Conservation (phyloP, 2,888 invertebrate species). For the Dasysyrphus tricinctus region DNA sequence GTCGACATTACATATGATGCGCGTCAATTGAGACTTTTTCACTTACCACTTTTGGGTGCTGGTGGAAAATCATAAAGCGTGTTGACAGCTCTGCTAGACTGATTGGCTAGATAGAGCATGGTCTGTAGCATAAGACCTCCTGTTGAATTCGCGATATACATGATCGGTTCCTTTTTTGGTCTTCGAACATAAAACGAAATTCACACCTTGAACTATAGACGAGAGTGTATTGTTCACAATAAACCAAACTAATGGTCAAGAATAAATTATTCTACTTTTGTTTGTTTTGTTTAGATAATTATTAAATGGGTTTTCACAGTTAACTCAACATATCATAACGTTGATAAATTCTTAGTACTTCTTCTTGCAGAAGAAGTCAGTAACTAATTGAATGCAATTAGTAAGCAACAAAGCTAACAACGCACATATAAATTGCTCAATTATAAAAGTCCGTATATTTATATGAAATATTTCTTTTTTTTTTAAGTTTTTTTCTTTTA, state of each 20-base stretch:
- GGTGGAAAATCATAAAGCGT: slow-evolving; percentile 82
- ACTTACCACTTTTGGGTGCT: slow-evolving; percentile 82
- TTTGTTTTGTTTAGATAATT: background rate
- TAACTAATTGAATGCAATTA: slow-evolving; percentile 60
- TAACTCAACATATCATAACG: slow-evolving; percentile 12
- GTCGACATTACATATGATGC: background rate
- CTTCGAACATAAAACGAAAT: slow-evolving; percentile 11
- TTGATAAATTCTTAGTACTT: slow-evolving; percentile 8
- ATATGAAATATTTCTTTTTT: background rate
- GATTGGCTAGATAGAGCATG: slow-evolving; percentile 83
- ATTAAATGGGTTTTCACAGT: slow-evolving; percentile 34
- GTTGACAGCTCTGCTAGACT: slow-evolving; percentile 81
- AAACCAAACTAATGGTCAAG: background rate
- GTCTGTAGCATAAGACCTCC: slow-evolving; percentile 83
- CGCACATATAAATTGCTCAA: slow-evolving; percentile 61
- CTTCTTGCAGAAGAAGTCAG: background rate
- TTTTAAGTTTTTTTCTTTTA: slow-evolving; percentile 17
- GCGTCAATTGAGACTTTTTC: background rate
- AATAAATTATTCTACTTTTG: background rate
- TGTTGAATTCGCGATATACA: slow-evolving; percentile 82
- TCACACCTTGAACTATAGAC: slow-evolving; percentile 15
- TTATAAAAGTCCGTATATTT: slow-evolving; percentile 41
- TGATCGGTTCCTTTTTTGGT: slow-evolving; percentile 61
- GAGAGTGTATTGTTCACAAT: slow-evolving; percentile 15
- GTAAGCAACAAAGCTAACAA: slow-evolving; percentile 18